Evolutionary conservation across 2,888 invertebrate genomes (phyloP).

Genomic region (Maniola hyperantus): DNA sequence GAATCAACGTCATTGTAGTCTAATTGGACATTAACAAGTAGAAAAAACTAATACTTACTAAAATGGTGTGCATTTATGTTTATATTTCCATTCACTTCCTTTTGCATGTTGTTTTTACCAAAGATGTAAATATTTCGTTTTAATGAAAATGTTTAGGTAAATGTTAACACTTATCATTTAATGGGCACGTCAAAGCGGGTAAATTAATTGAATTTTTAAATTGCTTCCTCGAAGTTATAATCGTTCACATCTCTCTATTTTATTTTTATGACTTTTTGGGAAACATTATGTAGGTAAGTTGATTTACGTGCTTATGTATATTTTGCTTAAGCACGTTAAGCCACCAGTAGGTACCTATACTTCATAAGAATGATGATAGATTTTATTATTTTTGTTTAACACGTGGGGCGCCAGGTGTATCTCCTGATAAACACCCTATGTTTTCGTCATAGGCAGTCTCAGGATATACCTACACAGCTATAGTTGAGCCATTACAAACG

Average conservation of each 20-base stretch:
- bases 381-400: too few relatives aligned
- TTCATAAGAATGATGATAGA: not conserved
- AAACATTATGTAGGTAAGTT: not conserved
- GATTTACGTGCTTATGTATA: not conserved
- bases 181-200: not conserved
- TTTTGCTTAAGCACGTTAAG: constrained; percentile 1
- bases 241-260: not conserved
- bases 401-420: too few relatives aligned
- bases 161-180: not conserved
- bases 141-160: not conserved
- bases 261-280: not conserved
- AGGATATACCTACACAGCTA: too few relatives aligned
- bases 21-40: constrained; percentile 8
- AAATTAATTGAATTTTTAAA: not conserved
- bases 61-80: not conserved
- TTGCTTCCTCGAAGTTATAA: constrained; percentile 9
- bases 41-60: not conserved
- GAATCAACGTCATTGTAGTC: too few relatives aligned
- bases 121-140: constrained; percentile 27
- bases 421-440: too few relatives aligned
- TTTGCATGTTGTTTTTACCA: constrained; percentile 31
- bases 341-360: not conserved
- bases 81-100: not conserved
- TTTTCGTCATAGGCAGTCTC: too few relatives aligned
- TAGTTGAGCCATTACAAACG: too few relatives aligned